Evolutionary conservation across 2,888 invertebrate species (phyloP).

Genomic region (Philereme transversata): DNA sequence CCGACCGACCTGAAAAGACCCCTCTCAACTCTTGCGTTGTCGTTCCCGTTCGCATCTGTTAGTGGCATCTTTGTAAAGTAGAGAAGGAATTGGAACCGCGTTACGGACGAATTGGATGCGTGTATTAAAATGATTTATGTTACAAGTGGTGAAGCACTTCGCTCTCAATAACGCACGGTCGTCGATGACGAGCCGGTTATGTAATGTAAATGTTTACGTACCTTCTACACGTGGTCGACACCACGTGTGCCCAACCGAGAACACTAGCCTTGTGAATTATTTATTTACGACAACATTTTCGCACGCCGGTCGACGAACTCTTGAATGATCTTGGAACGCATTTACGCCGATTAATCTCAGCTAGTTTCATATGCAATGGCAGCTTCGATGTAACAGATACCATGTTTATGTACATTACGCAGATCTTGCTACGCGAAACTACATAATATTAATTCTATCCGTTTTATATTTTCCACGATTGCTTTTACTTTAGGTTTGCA

Average conservation of each 20-base stretch:
- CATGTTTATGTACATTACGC: neutral
- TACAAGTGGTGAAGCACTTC: conserved; percentile 64
- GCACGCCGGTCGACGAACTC: conserved; percentile 82
- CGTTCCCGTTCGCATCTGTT: too few species aligned
- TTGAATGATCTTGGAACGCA: conserved; percentile 79
- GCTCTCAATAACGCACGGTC: conserved; percentile 73
- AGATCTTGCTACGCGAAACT: conserved; percentile 3
- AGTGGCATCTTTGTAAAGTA: too few species aligned
- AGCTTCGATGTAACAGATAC: conserved; percentile 21
- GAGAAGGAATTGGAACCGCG: too few species aligned
- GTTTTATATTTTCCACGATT: neutral
- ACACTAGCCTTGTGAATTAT: conserved; percentile 85
- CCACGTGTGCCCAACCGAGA: conserved; percentile 80
- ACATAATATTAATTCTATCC: neutral
- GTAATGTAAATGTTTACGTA: conserved; percentile 83
- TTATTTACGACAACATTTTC: conserved; percentile 84
- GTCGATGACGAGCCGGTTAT: conserved; percentile 81
- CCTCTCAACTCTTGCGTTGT: too few species aligned
- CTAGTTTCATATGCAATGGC: conserved; percentile 48
- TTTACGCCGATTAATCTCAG: conserved; percentile 77
- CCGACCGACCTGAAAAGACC: too few species aligned
- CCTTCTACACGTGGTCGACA: conserved; percentile 76
- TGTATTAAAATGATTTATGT: conserved; percentile 38
- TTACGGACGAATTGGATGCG: neutral
- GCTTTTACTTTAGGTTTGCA: neutral